Percentiles rank a stretch among this genome's conserved stretches.
phyloP scores from a whole-genome alignment of 2,113 vertebrate genomes.

The Percopsis transmontana region DNA sequence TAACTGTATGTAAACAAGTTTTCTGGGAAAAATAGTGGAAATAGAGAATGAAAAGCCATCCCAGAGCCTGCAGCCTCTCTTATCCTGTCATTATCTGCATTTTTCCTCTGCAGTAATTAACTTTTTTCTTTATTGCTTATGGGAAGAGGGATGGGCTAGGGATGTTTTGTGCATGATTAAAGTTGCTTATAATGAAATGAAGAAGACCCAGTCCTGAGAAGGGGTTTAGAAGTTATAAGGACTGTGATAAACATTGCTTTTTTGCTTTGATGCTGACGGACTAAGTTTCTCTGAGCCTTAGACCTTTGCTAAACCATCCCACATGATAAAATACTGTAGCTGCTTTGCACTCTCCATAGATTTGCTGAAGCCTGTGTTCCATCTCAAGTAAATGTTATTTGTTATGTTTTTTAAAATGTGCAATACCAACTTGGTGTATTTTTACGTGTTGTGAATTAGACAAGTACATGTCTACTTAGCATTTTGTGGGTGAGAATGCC shows the following conservation, averaged over 20 bases:
- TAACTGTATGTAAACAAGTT: constrained; percentile 75
- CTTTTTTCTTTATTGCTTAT: constrained; percentile 74
- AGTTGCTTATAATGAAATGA: constrained; percentile 64
- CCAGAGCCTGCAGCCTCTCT: constrained; percentile 64
- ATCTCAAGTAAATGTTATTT: constrained; percentile 26
- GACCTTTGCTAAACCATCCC: constrained; percentile 60
- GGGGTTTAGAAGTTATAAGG: too few species aligned
- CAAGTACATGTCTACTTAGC: constrained; percentile 60
- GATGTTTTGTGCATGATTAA: constrained; percentile 75
- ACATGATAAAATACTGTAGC: constrained; percentile 55
- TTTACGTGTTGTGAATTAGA: constrained; percentile 61
- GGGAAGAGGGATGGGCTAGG: constrained; percentile 67
- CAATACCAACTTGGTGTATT: constrained; percentile 60
- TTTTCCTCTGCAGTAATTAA: constrained; percentile 74
- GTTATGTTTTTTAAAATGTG: constrained; percentile 64
- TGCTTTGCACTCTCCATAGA: background rate
- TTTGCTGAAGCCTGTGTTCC: constrained; percentile 19
- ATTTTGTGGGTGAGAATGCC: constrained; percentile 62
- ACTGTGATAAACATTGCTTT: constrained; percentile 58
- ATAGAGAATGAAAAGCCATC: constrained; percentile 69
- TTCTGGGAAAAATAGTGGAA: constrained; percentile 59
- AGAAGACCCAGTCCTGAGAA: constrained; percentile 48
- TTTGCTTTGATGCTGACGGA: constrained; percentile 59
- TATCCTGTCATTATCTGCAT: constrained; percentile 80
- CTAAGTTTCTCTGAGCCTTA: constrained; percentile 36